phyloP scores from a whole-genome alignment of 2,888 invertebrate species.

The Eupeodes latifasciatus region DNA sequence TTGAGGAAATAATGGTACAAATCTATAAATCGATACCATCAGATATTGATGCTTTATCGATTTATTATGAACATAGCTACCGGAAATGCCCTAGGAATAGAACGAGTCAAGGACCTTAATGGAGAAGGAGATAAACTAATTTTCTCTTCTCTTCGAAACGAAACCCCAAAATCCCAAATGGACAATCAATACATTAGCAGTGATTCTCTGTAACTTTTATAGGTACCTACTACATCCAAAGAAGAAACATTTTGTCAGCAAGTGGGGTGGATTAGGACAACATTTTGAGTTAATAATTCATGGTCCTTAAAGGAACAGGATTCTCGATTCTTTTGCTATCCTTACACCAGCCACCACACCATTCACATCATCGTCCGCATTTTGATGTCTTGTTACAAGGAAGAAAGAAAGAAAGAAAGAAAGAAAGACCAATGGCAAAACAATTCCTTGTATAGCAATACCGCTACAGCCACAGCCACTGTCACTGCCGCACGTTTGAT shows the following conservation, averaged over 20 bases:
- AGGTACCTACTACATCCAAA: neutral
- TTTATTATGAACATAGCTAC: slow-evolving; percentile 58
- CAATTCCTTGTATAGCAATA: slow-evolving; percentile 23
- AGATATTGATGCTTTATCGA: slow-evolving; percentile 1
- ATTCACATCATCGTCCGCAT: neutral
- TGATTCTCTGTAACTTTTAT: slow-evolving; percentile 20
- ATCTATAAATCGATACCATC: neutral
- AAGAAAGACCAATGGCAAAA: slow-evolving; percentile 41
- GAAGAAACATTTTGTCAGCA: neutral
- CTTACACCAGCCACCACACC: neutral
- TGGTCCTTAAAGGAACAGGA: slow-evolving; percentile 5
- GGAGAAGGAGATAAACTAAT: slow-evolving; percentile 19
- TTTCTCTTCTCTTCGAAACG: slow-evolving; percentile 9
- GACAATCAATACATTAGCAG: slow-evolving; percentile 67
- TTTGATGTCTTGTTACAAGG: slow-evolving; percentile 44
- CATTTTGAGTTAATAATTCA: slow-evolving; percentile 69
- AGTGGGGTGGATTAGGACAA: slow-evolving; percentile 49
- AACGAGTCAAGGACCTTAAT: slow-evolving; percentile 44
- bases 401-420: neutral
- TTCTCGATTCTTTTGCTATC: neutral
- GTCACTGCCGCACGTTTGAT: slow-evolving; percentile 50
- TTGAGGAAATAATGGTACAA: slow-evolving; percentile 9
- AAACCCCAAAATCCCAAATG: slow-evolving; percentile 47
- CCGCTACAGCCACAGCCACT: no score
- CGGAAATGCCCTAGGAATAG: slow-evolving; percentile 46